Evolutionary conservation across 2,113 vertebrate species (phyloP).

Genomic region (Barnardius zonarius): DNA sequence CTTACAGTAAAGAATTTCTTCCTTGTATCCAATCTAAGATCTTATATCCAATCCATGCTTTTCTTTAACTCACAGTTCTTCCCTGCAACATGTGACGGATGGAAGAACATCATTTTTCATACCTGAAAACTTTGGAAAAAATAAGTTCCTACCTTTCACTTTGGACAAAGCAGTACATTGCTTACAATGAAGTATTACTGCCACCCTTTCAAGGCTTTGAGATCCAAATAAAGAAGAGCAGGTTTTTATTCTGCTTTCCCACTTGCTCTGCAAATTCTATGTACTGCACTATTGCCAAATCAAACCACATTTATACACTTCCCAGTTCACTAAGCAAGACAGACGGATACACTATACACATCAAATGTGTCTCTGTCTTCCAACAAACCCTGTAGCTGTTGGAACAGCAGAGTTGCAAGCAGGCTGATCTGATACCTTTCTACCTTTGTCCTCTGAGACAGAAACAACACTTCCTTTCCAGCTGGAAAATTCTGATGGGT

Average conservation of each 20-base stretch:
- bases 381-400: accelerated
- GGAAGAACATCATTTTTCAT: not conserved
- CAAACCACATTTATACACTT: not conserved
- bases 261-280: not conserved
- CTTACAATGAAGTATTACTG: not conserved
- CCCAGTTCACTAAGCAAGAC: not conserved
- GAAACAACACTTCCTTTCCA: not conserved
- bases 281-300: not conserved
- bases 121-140: not conserved
- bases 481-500: not conserved
- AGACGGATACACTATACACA: not conserved
- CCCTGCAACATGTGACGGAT: not conserved
- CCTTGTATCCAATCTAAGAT: no score
- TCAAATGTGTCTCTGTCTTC: not conserved
- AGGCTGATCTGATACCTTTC: not conserved
- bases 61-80: not conserved
- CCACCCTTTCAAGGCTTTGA: not conserved
- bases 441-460: not conserved
- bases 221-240: not conserved
- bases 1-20: no score
- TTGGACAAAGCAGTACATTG: not conserved
- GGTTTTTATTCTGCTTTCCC: not conserved
- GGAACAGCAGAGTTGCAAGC: not conserved
- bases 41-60: not conserved
- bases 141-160: not conserved